These are phyloP conservation scores for Pteronotus mesoamericanus DNA, from an alignment of 2,797 vertebrate genomes.

Conservation along the genomic window DNA sequence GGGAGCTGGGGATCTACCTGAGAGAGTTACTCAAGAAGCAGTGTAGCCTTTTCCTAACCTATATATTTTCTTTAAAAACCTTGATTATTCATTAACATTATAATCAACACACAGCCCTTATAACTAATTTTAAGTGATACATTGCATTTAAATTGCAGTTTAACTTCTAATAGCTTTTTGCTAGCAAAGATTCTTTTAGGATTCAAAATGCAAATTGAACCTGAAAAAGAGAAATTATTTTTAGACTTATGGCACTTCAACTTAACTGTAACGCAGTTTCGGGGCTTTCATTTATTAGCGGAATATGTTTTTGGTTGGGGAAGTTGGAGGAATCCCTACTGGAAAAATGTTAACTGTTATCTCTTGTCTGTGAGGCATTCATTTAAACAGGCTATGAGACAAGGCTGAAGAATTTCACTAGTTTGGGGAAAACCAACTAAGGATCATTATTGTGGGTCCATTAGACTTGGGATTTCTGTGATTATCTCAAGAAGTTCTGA, in stretches of 20 bases:
- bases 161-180: conserved; percentile 47
- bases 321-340: conserved; percentile 32
- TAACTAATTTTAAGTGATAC: conserved; percentile 55
- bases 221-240: conserved; percentile 61
- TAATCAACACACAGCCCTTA: conserved; percentile 35
- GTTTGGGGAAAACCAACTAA: neutral
- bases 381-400: neutral
- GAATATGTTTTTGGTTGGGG: conserved; percentile 3
- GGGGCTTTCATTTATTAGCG: conserved; percentile 5
- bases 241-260: conserved; percentile 48
- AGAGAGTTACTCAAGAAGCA: neutral
- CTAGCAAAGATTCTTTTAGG: conserved; percentile 17
- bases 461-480: conserved; percentile 22
- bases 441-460: neutral
- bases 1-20: neutral
- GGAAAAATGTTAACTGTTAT: conserved; percentile 17
- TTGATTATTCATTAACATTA: conserved; percentile 21
- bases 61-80: neutral
- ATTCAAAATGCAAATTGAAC: conserved; percentile 66
- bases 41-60: neutral
- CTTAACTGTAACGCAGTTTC: neutral
- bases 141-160: conserved; percentile 49
- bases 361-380: conserved; percentile 19
- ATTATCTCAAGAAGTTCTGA: conserved; percentile 15
- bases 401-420: conserved; percentile 32